phyloP scores from a whole-genome alignment of 2,888 invertebrate genomes.

The Lymantria monacha region DNA sequence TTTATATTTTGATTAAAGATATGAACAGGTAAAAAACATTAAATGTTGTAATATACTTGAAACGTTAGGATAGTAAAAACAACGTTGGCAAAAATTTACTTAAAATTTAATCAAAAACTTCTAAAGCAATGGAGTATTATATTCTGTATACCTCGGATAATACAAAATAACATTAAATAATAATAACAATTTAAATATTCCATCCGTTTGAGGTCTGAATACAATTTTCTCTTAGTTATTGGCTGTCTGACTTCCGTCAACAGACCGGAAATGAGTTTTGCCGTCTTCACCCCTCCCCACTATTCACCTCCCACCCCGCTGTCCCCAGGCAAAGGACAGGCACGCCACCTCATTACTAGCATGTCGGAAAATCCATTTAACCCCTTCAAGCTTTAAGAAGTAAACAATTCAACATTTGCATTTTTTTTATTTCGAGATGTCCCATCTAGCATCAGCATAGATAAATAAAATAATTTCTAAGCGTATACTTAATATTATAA shows the following conservation, averaged over 20 bases:
- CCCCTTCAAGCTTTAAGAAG: constrained; percentile 37
- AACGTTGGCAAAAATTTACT: too few species aligned
- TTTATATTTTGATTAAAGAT: neutral
- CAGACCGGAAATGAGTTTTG: constrained; percentile 76
- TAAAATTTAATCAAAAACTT: too few species aligned
- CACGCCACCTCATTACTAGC: constrained; percentile 65
- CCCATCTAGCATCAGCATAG: constrained; percentile 27
- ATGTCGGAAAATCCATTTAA: constrained; percentile 55
- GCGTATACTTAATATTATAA: too few species aligned
- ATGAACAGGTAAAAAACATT: neutral
- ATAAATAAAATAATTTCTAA: constrained; percentile 27
- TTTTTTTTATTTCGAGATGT: constrained; percentile 1
- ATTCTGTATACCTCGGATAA: constrained; percentile 2
- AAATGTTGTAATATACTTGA: neutral
- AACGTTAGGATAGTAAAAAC: too few species aligned
- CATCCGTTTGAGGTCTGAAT: constrained; percentile 59
- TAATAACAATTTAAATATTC: constrained; percentile 58
- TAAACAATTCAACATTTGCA: constrained; percentile 21
- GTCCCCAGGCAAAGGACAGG: constrained; percentile 45
- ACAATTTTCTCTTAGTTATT: constrained; percentile 69
- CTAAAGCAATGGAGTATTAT: neutral
- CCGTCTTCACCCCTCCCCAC: constrained; percentile 42
- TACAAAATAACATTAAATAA: constrained; percentile 33
- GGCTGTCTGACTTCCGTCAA: constrained; percentile 65
- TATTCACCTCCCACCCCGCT: constrained; percentile 33